These are phyloP conservation scores for Leuciscus waleckii DNA, from an alignment of 2,797 vertebrate species.

Conservation along the genomic window DNA sequence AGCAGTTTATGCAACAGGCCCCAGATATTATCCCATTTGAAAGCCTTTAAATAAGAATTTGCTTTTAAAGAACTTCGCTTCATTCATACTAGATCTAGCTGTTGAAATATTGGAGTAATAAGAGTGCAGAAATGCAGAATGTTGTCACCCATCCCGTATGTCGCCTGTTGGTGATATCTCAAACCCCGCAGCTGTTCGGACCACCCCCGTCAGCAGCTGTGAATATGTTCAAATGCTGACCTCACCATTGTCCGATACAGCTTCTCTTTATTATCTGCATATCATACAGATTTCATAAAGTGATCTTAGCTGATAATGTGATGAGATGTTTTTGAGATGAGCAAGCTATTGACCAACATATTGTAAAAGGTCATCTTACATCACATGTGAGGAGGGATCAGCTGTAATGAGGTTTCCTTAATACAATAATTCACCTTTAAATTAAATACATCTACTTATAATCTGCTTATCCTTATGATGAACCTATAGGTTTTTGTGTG, in stretches of 20 bases:
- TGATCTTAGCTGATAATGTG: background rate
- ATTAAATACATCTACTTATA: background rate
- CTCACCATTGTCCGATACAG: slow-evolving; percentile 66
- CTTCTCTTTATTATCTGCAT: slow-evolving; percentile 29
- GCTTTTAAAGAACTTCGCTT: background rate
- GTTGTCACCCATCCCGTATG: slow-evolving; percentile 42
- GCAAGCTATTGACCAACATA: background rate
- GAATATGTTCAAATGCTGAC: slow-evolving; percentile 74
- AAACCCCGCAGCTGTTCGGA: slow-evolving; percentile 68
- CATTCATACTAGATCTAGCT: background rate
- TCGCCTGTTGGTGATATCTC: slow-evolving; percentile 50
- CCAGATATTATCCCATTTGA: background rate
- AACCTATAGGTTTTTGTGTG: background rate
- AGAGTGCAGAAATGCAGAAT: slow-evolving; percentile 54
- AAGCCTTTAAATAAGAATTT: background rate
- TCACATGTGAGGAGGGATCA: background rate
- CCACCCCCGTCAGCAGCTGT: slow-evolving; percentile 72
- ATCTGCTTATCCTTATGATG: background rate
- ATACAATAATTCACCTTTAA: background rate
- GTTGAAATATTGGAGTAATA: slow-evolving; percentile 14
- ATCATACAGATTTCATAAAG: background rate
- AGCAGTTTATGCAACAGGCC: too few species aligned
- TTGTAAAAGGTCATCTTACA: background rate
- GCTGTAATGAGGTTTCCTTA: background rate
- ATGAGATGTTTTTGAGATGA: background rate